These are phyloP conservation scores for Umimayanthus kanabou DNA, from an alignment of 92 coral and sea anemone species.

Conservation along the genomic window DNA sequence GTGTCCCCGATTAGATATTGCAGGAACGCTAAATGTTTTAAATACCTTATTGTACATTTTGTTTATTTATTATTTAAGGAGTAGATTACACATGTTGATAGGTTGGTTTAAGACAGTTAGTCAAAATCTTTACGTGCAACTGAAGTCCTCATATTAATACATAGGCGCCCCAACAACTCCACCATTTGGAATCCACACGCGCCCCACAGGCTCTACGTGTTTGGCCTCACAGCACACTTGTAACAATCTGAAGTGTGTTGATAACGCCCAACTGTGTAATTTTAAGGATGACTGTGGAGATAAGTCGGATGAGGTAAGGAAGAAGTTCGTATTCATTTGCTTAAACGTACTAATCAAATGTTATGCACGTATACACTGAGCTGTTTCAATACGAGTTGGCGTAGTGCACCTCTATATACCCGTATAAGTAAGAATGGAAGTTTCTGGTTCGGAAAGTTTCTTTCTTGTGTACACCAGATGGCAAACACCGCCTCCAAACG, in stretches of 20 bases:
- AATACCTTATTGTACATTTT: too few relatives aligned
- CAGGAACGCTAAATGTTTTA: too few relatives aligned
- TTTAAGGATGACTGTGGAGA: constrained; percentile 95
- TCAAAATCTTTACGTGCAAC: neutral
- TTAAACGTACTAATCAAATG: too few relatives aligned
- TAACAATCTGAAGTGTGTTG: constrained; percentile 87
- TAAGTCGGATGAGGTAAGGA: constrained; percentile 77
- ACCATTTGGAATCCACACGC: constrained; percentile 97
- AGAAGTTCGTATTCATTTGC: neutral
- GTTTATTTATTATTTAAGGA: too few relatives aligned
- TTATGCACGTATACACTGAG: too few relatives aligned
- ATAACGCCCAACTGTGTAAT: constrained; percentile 94
- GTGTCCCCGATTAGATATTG: too few relatives aligned
- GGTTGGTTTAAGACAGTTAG: neutral
- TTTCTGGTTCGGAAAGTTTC: too few relatives aligned
- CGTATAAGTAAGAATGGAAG: too few relatives aligned
- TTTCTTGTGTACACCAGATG: too few relatives aligned
- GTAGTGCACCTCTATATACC: too few relatives aligned
- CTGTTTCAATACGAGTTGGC: too few relatives aligned
- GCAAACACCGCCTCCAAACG: too few relatives aligned
- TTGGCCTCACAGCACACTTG: constrained; percentile 83
- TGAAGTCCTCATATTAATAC: neutral
- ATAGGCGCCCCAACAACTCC: constrained; percentile 90
- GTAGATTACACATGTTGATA: neutral
- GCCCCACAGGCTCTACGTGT: constrained; percentile 91